These are phyloP conservation scores for Lycopodina hypogea DNA, from an alignment of 37 sponge, comb jelly and placozoan genomes.

Conservation along the genomic window DNA sequence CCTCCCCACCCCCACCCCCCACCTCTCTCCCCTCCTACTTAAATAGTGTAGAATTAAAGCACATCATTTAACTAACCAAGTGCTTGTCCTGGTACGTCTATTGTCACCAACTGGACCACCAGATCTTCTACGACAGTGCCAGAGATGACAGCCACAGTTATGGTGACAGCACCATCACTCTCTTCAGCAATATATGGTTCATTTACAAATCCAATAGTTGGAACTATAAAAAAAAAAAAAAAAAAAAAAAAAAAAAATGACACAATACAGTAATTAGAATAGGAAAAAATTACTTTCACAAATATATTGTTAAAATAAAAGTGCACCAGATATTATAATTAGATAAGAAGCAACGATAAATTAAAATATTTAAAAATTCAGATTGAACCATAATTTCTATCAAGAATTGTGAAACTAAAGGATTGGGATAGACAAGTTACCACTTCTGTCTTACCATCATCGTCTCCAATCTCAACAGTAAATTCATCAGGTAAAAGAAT, in stretches of 20 bases:
- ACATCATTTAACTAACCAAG: not conserved
- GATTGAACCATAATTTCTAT: too few species aligned
- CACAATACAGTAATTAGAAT: too few species aligned
- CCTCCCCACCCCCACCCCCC: too few species aligned
- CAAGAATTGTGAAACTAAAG: too few species aligned
- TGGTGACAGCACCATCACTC: not conserved
- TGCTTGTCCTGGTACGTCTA: not conserved
- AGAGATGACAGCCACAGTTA: constrained; percentile 1
- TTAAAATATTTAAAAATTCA: too few species aligned
- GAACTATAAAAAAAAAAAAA: not conserved
- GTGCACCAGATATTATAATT: not conserved
- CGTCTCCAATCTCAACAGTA: not conserved
- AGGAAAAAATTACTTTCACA: not conserved
- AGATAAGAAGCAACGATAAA: too few species aligned
- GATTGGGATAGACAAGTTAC: too few species aligned
- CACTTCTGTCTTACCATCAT: constrained; percentile 1
- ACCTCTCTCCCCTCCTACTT: too few species aligned
- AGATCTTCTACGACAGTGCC: not conserved
- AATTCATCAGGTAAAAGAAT: not conserved
- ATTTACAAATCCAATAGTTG: constrained; percentile 2
- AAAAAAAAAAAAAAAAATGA: too few species aligned
- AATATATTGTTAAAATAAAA: not conserved
- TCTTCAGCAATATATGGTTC: not conserved
- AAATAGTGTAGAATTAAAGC: too few species aligned
- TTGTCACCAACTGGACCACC: constrained; percentile 6